phyloP scores from a whole-genome alignment of 2,888 invertebrate species.

The Aspidiotus destructor region DNA sequence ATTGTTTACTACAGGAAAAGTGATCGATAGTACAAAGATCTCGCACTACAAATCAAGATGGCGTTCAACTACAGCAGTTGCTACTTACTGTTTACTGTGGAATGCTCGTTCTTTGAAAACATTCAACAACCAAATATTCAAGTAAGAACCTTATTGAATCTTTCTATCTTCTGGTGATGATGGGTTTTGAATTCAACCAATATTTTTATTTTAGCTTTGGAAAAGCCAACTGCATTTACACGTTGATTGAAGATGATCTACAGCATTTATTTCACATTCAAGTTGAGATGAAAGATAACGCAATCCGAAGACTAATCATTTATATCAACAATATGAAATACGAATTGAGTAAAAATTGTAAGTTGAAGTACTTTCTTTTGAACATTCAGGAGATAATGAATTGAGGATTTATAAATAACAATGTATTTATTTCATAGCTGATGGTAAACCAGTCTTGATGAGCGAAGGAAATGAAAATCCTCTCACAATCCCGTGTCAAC shows the following conservation, averaged over 20 bases:
- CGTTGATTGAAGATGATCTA: conserved; percentile 57
- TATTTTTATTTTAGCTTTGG: conserved; percentile 48
- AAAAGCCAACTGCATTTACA: conserved; percentile 64
- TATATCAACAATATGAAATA: conserved; percentile 64
- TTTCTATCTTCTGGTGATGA: not conserved
- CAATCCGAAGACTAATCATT: conserved; percentile 48
- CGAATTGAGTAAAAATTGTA: conserved; percentile 45
- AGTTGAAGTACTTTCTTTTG: conserved; percentile 35
- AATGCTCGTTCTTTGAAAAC: conserved; percentile 71
- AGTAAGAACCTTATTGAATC: conserved; percentile 43
- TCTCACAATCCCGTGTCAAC: conserved; percentile 60
- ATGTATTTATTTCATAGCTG: conserved; percentile 8
- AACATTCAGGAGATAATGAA: not conserved
- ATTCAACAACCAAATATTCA: conserved; percentile 69
- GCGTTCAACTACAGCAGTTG: conserved; percentile 37
- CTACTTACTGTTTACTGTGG: conserved; percentile 70
- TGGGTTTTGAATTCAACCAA: not conserved
- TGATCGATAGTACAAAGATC: conserved; percentile 8
- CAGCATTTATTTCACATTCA: conserved; percentile 54
- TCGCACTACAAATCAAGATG: conserved; percentile 15
- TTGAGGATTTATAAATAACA: not conserved
- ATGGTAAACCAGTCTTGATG: conserved; percentile 16
- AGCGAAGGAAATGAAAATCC: conserved; percentile 22
- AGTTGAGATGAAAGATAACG: conserved; percentile 34
- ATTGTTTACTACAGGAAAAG: conserved; percentile 16